Base-by-base conservation (phyloP, 2,113 vertebrate genomes). In the Microtus oregoni region DNA sequence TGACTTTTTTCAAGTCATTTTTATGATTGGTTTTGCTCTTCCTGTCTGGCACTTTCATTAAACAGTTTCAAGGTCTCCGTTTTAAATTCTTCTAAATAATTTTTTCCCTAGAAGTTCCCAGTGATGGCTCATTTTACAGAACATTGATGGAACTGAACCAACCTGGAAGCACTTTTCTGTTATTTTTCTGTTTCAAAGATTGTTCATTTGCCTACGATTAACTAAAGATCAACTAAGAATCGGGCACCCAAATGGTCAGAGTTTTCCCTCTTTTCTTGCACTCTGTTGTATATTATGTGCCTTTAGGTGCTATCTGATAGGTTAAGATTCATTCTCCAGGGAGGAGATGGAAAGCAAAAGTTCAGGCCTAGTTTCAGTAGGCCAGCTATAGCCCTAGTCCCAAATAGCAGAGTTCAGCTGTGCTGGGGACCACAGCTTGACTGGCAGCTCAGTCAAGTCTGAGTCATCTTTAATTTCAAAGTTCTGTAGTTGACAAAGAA, bases 41-140 rank as follows among this genome's bases (percentile, higher is more conserved):
- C 65, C 86, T 76, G 91, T 94, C 86, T 55, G 83, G 86, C 55
- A 76, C 47, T 28, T 90, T 89, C 87, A 86, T 78, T 44, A 90
- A 95, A 92, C n/a, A 91, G 63, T 90, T 95, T 95, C 44, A 91
- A 95, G 79, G 58, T 89, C n/a, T 77, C 58, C 38, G 35, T 96
- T 95, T 72, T 88, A 93, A 90, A 82, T 92, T 81, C 72, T 76
- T 94, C 68, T 89, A 81, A 92, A 77, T 81, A 91, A 94, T 92
- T 90, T 67, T 41, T 96, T 93, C 70, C 82, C n/a, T 94, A 20
- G 14, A 22, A 79, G 13, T 94, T 96, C 94, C 90, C 67, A 95
- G 55, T 38, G 67, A 73, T 41, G 47, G 52, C 77, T 96, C 86
- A 68, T 83, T 93, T 95, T 89, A 75, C 41, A 96, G 72, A n/a